A percentile compares a stretch with the other conserved stretches of the same genome.
Conservation (phyloP, 2,888 invertebrate species). For the Heliconius hortense region DNA sequence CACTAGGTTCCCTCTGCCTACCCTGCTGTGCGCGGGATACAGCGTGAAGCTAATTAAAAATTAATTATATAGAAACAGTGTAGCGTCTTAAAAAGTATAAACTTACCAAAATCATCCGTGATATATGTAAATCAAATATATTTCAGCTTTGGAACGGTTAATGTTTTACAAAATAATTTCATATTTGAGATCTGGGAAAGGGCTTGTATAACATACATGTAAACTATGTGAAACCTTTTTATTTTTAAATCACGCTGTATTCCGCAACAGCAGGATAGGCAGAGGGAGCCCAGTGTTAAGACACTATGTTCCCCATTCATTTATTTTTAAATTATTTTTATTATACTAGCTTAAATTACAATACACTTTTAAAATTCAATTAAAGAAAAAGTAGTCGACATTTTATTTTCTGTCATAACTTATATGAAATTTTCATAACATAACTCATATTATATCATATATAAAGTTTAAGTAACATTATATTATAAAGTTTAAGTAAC, state of each 20-base stretch:
- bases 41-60: no score
- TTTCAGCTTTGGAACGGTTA: neutral
- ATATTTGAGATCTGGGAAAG: neutral
- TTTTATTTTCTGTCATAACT: neutral
- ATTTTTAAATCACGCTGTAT: no score
- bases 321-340: no score
- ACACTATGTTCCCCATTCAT: no score
- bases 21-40: no score
- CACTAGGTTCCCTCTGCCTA: no score
- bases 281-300: no score
- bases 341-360: neutral
- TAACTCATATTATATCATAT: neutral
- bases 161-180: neutral
- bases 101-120: no score
- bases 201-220: neutral
- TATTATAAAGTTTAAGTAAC: constrained; percentile 3
- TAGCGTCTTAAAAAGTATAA: neutral
- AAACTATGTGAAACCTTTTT: no score
- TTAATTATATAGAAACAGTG: neutral
- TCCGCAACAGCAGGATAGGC: no score
- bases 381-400: neutral
- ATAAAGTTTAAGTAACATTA: constrained; percentile 2
- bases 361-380: neutral
- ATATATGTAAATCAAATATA: no score
- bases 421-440: neutral